Evolutionary conservation across 2,888 invertebrate species (phyloP).

Genomic region (Elmis aenea): DNA sequence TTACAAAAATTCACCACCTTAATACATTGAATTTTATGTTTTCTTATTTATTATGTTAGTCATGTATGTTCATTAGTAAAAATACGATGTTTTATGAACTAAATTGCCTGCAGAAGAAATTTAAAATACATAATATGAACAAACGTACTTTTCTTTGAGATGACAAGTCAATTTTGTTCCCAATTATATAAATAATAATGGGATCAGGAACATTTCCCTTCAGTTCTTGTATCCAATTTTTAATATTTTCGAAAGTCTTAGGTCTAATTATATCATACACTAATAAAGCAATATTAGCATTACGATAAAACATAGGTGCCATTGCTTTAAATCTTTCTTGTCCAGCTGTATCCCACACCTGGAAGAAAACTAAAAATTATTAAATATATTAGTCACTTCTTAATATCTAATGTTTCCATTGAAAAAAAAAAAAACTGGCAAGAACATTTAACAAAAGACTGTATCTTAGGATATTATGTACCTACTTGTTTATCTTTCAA

Average conservation of each 20-base stretch:
- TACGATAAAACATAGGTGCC: constrained; percentile 93
- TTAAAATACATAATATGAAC: too few relatives aligned
- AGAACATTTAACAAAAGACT: too few relatives aligned
- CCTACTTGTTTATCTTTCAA: too few relatives aligned
- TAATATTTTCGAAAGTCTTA: constrained; percentile 70
- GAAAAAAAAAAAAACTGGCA: too few relatives aligned
- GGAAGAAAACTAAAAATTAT: too few relatives aligned
- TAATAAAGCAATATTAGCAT: constrained; percentile 83
- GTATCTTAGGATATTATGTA: too few relatives aligned
- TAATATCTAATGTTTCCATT: too few relatives aligned
- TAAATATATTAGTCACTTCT: too few relatives aligned
- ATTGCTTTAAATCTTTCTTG: constrained; percentile 85
- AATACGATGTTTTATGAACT: too few relatives aligned
- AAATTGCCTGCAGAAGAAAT: too few relatives aligned
- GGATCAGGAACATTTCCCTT: constrained; percentile 73
- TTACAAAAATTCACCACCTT: neutral
- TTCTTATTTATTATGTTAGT: too few relatives aligned
- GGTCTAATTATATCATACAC: constrained; percentile 80
- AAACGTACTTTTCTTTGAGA: constrained; percentile 55
- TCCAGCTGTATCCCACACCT: constrained; percentile 89
- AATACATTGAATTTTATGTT: neutral
- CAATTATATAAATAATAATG: constrained; percentile 75
- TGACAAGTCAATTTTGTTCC: constrained; percentile 80
- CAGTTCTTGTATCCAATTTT: constrained; percentile 80
- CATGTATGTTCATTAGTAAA: too few relatives aligned